phyloP scores from a whole-genome alignment of 2,797 vertebrate genomes.

The Dendrocincla tyrannina region DNA sequence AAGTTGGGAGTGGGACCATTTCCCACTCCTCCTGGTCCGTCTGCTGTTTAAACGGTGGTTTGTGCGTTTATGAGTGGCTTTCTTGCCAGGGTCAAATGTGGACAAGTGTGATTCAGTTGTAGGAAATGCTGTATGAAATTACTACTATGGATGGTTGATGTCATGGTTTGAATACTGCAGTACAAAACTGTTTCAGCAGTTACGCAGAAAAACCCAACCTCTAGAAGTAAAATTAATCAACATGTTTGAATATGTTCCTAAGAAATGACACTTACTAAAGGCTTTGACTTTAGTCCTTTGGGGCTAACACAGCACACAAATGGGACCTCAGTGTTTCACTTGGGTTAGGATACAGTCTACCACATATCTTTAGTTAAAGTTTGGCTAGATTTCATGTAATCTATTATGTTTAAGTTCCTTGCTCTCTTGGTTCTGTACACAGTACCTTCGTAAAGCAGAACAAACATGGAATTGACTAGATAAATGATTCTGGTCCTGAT shows the following conservation, averaged over 20 bases:
- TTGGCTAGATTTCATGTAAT: neutral
- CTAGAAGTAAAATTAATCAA: neutral
- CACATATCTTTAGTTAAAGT: neutral
- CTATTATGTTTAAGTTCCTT: neutral
- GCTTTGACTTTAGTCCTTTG: neutral
- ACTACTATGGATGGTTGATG: neutral
- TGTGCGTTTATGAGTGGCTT: neutral
- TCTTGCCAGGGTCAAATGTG: neutral
- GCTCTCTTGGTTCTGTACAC: neutral
- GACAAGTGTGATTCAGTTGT: neutral
- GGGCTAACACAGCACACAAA: neutral
- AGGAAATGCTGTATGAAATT: neutral
- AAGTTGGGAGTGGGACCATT: neutral
- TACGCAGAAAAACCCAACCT: neutral
- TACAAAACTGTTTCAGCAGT: neutral
- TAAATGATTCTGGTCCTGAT: neutral
- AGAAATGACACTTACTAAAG: neutral
- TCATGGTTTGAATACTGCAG: neutral
- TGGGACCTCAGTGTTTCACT: neutral
- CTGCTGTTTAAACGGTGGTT: neutral
- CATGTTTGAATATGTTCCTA: neutral
- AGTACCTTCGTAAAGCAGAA: neutral
- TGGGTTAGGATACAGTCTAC: neutral
- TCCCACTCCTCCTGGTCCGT: accelerated
- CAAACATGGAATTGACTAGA: neutral